phyloP scores from a whole-genome alignment of 1,140 invertebrate genomes.

The Drosophila nasuta region DNA sequence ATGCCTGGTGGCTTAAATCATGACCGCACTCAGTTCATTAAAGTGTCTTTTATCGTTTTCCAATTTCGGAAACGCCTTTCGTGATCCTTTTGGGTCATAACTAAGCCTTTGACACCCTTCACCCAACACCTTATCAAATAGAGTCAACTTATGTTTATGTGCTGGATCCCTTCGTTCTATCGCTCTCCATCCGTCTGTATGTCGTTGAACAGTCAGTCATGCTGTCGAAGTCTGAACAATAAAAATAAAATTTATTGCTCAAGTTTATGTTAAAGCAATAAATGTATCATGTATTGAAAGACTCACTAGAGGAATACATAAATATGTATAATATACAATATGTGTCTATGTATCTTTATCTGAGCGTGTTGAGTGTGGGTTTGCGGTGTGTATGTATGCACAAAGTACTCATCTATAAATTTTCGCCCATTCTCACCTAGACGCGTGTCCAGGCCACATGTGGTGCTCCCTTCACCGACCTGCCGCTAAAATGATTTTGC shows the following conservation, averaged over 20 bases:
- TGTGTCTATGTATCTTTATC: constrained; percentile 28
- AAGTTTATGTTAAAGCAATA: constrained; percentile 81
- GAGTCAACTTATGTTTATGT: too few relatives aligned
- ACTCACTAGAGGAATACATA: constrained; percentile 21
- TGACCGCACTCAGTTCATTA: constrained; percentile 65
- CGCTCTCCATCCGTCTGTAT: constrained; percentile 1
- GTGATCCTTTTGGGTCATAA: constrained; percentile 70
- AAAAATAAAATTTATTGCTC: constrained; percentile 80
- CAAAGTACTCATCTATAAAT: constrained; percentile 61
- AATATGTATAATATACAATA: too few relatives aligned
- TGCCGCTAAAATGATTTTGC: constrained; percentile 78
- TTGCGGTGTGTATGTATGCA: constrained; percentile 13
- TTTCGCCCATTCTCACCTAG: constrained; percentile 79
- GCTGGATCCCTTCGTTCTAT: too few relatives aligned
- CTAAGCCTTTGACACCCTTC: constrained; percentile 68
- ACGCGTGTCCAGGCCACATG: constrained; percentile 59
- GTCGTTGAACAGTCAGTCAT: constrained; percentile 29
- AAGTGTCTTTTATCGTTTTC: constrained; percentile 79
- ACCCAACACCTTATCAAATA: not conserved
- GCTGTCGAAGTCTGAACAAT: constrained; percentile 68
- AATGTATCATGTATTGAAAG: constrained; percentile 74
- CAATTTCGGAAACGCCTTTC: constrained; percentile 70
- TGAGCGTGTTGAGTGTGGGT: constrained; percentile 18
- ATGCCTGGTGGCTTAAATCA: constrained; percentile 17
- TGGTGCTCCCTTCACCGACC: constrained; percentile 42